These are phyloP conservation scores for Sebastes steindachneri DNA, from an alignment of 2,797 vertebrate genomes.

Conservation along the genomic window DNA sequence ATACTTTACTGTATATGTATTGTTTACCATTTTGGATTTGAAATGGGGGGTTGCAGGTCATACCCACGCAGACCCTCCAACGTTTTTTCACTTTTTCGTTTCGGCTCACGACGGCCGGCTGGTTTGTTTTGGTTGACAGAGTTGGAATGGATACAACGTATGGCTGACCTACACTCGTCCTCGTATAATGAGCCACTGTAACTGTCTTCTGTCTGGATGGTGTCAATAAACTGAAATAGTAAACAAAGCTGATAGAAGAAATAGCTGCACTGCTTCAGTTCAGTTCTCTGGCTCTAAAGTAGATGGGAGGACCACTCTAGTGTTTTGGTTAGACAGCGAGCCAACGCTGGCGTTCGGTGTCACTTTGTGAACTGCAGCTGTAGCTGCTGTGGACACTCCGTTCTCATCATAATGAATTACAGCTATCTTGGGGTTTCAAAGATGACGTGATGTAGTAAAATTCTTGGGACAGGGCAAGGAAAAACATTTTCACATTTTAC, in stretches of 20 bases:
- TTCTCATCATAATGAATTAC: slow-evolving; percentile 23
- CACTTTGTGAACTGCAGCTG: slow-evolving; percentile 25
- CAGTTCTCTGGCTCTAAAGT: slow-evolving; percentile 22
- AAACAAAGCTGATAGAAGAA: slow-evolving; percentile 16
- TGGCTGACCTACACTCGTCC: not conserved
- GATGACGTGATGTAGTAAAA: slow-evolving; percentile 14
- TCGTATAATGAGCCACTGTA: not conserved
- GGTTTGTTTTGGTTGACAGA: no score
- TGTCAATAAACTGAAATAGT: slow-evolving; percentile 8
- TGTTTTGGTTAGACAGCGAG: not conserved
- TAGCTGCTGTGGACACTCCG: not conserved
- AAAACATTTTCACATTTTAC: not conserved
- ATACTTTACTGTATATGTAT: no score
- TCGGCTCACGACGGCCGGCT: no score
- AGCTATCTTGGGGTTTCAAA: slow-evolving; percentile 2
- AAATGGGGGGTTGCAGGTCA: no score
- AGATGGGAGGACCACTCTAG: not conserved
- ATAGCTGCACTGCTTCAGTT: slow-evolving; percentile 2
- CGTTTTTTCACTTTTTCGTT: no score
- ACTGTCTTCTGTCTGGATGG: not conserved
- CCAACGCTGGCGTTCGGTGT: not conserved
- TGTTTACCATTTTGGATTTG: no score
- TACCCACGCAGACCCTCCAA: no score
- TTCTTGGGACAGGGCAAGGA: not conserved
- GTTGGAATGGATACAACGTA: no score